A percentile compares a stretch with the other conserved stretches of the same genome.
Conservation (phyloP, 2,113 vertebrate genomes). For the Galeopterus variegatus region DNA sequence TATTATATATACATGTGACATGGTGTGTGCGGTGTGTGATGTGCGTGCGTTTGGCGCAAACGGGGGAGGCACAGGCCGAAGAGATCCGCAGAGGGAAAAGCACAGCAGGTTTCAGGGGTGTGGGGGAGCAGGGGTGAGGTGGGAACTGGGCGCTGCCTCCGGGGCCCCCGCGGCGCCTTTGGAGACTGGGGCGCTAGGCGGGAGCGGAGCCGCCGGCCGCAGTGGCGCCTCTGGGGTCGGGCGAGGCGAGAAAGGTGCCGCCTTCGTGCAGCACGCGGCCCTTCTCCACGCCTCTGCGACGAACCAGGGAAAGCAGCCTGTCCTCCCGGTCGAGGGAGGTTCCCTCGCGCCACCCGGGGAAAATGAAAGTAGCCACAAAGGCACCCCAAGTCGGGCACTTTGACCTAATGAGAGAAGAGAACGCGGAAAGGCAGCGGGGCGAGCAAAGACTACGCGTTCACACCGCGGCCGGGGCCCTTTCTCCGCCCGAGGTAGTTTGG, state of each 20-base stretch:
- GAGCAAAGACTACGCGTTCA: background rate
- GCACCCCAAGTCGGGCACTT: background rate
- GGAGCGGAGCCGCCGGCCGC: rapidly evolving
- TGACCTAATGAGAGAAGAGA: background rate
- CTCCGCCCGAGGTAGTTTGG: background rate
- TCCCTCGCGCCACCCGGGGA: background rate
- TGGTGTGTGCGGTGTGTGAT: background rate
- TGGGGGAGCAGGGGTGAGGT: background rate
- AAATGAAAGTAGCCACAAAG: background rate
- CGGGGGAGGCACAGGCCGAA: background rate
- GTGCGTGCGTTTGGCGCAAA: background rate
- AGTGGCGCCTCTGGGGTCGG: too few relatives aligned
- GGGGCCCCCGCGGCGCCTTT: background rate
- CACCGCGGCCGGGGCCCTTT: rapidly evolving
- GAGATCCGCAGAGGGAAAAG: background rate
- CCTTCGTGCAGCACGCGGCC: background rate
- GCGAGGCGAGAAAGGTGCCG: background rate
- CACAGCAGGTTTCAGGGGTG: background rate
- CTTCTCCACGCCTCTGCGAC: rapidly evolving
- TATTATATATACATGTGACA: background rate
- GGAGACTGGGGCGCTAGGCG: background rate
- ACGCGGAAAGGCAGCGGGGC: rapidly evolving
- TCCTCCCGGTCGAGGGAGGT: rapidly evolving
- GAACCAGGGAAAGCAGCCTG: background rate
- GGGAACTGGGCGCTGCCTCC: background rate